Conservation (phyloP, 2,797 vertebrate genomes). For the Lepilemur septentrionalis region DNA sequence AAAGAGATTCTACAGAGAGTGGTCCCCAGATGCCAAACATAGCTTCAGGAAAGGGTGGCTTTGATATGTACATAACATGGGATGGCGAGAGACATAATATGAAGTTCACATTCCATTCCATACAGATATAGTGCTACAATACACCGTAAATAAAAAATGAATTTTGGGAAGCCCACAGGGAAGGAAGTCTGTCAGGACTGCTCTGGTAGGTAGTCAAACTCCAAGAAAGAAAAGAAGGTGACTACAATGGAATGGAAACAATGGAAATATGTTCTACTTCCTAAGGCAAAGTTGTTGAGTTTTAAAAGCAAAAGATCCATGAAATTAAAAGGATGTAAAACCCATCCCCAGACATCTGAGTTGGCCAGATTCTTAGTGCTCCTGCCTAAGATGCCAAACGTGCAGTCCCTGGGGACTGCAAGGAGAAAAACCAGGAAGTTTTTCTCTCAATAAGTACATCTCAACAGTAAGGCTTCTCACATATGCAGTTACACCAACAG, state of each 20-base stretch:
- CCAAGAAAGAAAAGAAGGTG: not conserved
- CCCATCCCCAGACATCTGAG: not conserved
- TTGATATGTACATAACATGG: slow-evolving; percentile 7
- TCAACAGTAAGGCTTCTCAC: not conserved
- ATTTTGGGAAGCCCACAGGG: not conserved
- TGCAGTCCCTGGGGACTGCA: fast-evolving
- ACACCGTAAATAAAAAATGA: not conserved
- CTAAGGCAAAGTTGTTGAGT: not conserved
- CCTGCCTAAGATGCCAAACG: not conserved
- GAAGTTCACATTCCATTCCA: not conserved
- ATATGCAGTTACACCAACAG: not conserved
- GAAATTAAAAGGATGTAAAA: not conserved
- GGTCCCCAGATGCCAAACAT: not conserved
- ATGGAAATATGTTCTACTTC: not conserved
- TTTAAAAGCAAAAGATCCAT: not conserved
- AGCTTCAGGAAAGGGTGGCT: slow-evolving; percentile 22
- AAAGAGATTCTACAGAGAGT: slow-evolving; percentile 25
- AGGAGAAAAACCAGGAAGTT: not conserved
- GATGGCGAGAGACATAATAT: not conserved
- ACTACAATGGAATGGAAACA: not conserved
- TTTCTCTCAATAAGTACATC: not conserved
- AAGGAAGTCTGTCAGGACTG: not conserved
- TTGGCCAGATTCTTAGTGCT: not conserved
- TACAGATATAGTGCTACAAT: not conserved
- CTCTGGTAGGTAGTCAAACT: not conserved